Evolutionary conservation across 2,888 invertebrate species (phyloP).

Genomic region (Isotomurus palustris): DNA sequence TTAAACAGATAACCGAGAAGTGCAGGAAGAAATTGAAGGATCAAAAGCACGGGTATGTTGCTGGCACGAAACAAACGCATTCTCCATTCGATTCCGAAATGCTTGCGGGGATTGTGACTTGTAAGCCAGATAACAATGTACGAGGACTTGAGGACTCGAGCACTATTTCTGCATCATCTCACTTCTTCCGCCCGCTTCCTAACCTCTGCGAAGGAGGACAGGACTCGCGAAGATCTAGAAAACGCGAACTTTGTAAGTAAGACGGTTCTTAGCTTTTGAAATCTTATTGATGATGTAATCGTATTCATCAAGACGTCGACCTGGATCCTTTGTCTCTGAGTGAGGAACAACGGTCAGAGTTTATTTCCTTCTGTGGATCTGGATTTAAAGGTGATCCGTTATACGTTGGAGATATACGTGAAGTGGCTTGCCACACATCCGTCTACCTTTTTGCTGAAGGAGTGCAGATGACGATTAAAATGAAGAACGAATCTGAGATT

Average conservation of each 20-base stretch:
- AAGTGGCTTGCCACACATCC: slow-evolving; percentile 15
- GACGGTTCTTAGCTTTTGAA: neutral
- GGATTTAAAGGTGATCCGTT: neutral
- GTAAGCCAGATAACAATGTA: slow-evolving; percentile 1
- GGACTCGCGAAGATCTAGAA: neutral
- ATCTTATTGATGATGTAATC: too few species aligned
- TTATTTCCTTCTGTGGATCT: neutral
- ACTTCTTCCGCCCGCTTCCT: slow-evolving; percentile 8
- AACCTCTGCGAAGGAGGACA: neutral
- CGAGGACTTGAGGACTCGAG: neutral
- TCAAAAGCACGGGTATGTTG: neutral
- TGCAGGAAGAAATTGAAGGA: neutral
- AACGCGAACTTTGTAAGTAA: neutral
- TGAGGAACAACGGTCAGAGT: neutral
- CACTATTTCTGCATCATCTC: slow-evolving; percentile 1
- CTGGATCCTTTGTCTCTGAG: neutral
- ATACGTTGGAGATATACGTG: slow-evolving; percentile 18
- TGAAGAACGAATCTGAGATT: neutral
- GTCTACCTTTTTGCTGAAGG: slow-evolving; percentile 18
- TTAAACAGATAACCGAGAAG: neutral
- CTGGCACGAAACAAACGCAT: neutral
- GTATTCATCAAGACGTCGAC: neutral
- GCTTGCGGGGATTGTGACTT: slow-evolving; percentile 3
- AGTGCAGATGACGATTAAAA: slow-evolving; percentile 7
- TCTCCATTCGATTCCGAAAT: neutral